Base-by-base conservation (phyloP, 2,113 vertebrate genomes). In the Entelurus aequoreus region DNA sequence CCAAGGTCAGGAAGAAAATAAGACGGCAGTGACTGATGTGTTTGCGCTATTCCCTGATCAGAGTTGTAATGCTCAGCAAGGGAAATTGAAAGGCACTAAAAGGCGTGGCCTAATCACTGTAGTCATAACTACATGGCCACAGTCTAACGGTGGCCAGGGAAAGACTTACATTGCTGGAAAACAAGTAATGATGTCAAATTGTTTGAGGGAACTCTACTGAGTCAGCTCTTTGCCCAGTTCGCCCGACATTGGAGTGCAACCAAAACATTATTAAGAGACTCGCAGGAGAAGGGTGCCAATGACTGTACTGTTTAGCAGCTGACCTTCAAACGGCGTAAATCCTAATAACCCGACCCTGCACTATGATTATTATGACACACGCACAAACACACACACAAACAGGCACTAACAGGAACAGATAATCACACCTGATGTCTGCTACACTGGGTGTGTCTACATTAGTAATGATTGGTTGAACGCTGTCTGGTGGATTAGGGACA, bases 11-110 rank as follows among this genome's bases (percentile, higher is more conserved):
- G 44, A 68, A 51, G 77, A 84, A 81, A 80, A 83, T 52, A 78
- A 78, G 77, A 84, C 77, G 76, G 82, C 72, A 44, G 74, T 84
- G 86, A 87, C 83, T 82, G 85, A 88, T 87, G 83, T 66, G 73
- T 75, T 51, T 4, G n/a, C 76, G 68, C 76, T 74, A 81, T 72
- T 76, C 75, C 79, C 73, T 77, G 82, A 83, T 83, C 82, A 73
- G 47, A 60, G 69, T 48, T 64, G 70, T 56, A 66, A 68, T 59
- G 36, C 68, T 78, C 68, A 76, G 68, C 65, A 62, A 28, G 76
- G 69, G 66, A 75, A 84, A 80, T 54, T 62, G 80, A 54, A 52
- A 78, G 84, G 66, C 65, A 66, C 4, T 66, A 38, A 69, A 76
- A 73, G 73, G 74, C 77, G 70, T 56, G 74, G 72, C 68, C 72